A percentile compares a stretch with the other conserved stretches of the same genome.
phyloP scores from a whole-genome alignment of 2,888 invertebrate species.

The Tridacna crocea region DNA sequence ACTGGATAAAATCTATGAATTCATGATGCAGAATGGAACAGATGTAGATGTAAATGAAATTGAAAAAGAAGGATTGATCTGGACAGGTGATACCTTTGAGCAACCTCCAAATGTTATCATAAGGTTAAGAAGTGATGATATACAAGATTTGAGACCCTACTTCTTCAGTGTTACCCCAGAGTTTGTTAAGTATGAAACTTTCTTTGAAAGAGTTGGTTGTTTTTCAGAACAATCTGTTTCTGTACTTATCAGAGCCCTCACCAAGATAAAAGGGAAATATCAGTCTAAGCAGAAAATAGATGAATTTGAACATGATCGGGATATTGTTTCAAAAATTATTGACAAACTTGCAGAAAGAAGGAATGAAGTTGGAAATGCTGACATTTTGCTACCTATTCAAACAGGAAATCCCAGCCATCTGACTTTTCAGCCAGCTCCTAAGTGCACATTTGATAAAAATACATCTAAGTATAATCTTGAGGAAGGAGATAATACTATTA shows the following conservation, averaged over 20 bases:
- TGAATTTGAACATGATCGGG: conserved; percentile 35
- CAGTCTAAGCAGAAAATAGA: background rate
- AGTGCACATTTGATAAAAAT: conserved; percentile 56
- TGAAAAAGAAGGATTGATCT: conserved; percentile 30
- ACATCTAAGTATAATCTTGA: conserved; percentile 40
- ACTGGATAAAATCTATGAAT: conserved; percentile 19
- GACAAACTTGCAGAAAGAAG: conserved; percentile 32
- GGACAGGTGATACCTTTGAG: conserved; percentile 59
- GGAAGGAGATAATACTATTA: conserved; percentile 34
- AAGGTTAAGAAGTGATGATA: conserved; percentile 1
- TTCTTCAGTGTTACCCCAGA: conserved; percentile 50
- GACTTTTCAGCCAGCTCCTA: conserved; percentile 26
- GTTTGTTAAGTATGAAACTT: conserved; percentile 28
- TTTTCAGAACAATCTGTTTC: conserved; percentile 29
- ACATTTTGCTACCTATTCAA: conserved; percentile 47
- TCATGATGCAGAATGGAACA: background rate
- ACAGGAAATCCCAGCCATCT: conserved; percentile 7
- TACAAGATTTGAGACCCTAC: conserved; percentile 56
- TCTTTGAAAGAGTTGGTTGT: conserved; percentile 51
- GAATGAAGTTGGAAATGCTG: conserved; percentile 7
- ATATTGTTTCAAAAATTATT: conserved; percentile 53
- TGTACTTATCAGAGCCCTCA: conserved; percentile 34
- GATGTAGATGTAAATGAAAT: background rate
- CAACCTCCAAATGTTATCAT: conserved; percentile 35
- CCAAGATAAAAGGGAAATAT: conserved; percentile 42